Base-by-base conservation (phyloP, 2,113 vertebrate genomes). In the Lipophrys pholis region DNA sequence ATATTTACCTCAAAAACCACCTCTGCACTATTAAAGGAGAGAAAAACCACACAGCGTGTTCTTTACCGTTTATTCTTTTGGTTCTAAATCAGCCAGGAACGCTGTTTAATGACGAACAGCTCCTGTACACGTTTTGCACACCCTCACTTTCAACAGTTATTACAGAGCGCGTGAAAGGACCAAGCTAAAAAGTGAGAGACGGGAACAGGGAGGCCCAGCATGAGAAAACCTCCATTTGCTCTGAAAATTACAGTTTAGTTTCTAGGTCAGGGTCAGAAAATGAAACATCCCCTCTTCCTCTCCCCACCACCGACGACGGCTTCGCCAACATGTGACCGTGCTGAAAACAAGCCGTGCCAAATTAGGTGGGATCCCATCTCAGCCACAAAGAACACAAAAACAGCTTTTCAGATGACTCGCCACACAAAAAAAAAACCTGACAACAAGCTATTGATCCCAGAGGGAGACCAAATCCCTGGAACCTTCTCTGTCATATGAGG, bases 1-100 rank as follows among this genome's bases (percentile, higher is more conserved):
- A 93, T 7, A 12, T 92, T 79, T 73, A 93, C 90, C 73, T 61
- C 1, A 78, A 81, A 96, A 65, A 87, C 83, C 85, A 93, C 90
- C 87, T 95, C 89, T 80, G 94, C 73, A 82, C 95, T 5, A 12
- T 36, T 8, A 17, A 21, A 64, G 10, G 41, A 42, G 10, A 42
- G 7, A 42, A 42, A 42, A 42, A 42, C 41, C 2, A 42, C 41
- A 42, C 41, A 42, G 10, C 10, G 2, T 7, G 6, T 42, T 42
- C 10, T 42, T 42, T 42, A 8, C 6, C 2, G 6, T 35, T 50
- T 17, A 50, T 45, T 8, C 6, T 21, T 39, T 3, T 38, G 50
- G 8, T 49, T 39, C 16, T 14, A 0, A 0, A 65, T 65, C 36
- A 30, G 17, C 41, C 1, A 11, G 7, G 5, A 52, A 39, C 30